Evolutionary conservation across 2,797 vertebrate species (phyloP).

Genomic region (Labroides dimidiatus): DNA sequence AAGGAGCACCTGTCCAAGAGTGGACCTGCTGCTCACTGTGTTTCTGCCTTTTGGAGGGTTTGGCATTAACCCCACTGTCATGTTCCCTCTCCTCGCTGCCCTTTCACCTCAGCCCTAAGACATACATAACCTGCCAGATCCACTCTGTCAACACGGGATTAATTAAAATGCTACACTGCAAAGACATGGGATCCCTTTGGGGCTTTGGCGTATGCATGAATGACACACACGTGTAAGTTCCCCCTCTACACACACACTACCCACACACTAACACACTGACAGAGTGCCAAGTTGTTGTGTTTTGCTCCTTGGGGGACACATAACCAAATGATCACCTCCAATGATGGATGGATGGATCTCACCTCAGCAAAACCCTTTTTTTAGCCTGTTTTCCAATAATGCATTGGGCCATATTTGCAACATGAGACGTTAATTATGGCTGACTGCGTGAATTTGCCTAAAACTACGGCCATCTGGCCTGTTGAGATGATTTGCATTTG

Average conservation of each 20-base stretch:
- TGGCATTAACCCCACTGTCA: conserved; percentile 73
- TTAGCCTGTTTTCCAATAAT: conserved; percentile 67
- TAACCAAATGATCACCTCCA: conserved; percentile 65
- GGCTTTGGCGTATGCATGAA: conserved; percentile 42
- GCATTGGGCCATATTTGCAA: conserved; percentile 70
- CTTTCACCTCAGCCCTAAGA: conserved; percentile 58
- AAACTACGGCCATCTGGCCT: conserved; percentile 83
- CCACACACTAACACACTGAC: conserved; percentile 39
- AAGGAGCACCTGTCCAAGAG: conserved; percentile 71
- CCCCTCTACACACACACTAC: conserved; percentile 7
- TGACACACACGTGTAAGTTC: conserved; percentile 40
- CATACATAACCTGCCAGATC: conserved; percentile 72
- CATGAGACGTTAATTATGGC: conserved; percentile 75
- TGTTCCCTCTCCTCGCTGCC: conserved; percentile 46
- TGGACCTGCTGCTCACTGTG: conserved; percentile 62
- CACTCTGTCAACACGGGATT: conserved; percentile 79
- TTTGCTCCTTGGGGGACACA: conserved; percentile 61
- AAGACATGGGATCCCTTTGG: conserved; percentile 64
- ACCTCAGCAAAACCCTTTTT: conserved; percentile 48
- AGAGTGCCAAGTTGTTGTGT: conserved; percentile 57
- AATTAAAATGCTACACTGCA: conserved; percentile 79
- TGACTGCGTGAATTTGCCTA: conserved; percentile 79
- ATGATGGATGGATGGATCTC: conserved; percentile 74
- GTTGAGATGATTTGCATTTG: conserved; percentile 78
- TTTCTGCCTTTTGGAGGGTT: conserved; percentile 62